Percentiles rank a stretch among this genome's conserved stretches.
Conservation (phyloP, 2,888 invertebrate genomes). For the Latrodectus hesperus region DNA sequence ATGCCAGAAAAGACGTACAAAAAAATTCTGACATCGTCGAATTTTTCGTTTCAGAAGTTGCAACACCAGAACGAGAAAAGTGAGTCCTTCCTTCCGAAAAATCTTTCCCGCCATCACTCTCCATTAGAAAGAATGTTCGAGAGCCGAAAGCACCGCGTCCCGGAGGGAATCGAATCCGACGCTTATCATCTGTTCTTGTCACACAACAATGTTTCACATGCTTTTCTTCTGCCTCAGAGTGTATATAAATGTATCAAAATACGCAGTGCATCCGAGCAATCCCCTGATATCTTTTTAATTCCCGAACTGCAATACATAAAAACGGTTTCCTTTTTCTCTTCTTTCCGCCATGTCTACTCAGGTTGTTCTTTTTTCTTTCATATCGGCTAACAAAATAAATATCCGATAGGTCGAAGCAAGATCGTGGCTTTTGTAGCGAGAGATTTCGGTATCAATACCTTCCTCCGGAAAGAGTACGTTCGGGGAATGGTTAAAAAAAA, state of each 20-base stretch:
- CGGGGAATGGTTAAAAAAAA: too few relatives aligned
- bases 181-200: conserved; percentile 41
- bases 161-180: conserved; percentile 18
- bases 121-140: conserved; percentile 31
- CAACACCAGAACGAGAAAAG: too few relatives aligned
- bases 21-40: too few relatives aligned
- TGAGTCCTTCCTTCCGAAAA: conserved; percentile 8
- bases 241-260: conserved; percentile 14
- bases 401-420: too few relatives aligned
- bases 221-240: conserved; percentile 9
- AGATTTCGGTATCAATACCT: too few relatives aligned
- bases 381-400: too few relatives aligned
- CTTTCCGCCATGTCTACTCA: neutral
- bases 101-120: conserved; percentile 3
- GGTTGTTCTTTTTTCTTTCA: neutral
- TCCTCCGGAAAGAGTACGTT: too few relatives aligned
- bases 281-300: conserved; percentile 56
- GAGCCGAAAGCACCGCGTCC: conserved; percentile 19
- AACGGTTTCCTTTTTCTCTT: neutral
- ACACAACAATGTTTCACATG: conserved; percentile 9
- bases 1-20: too few relatives aligned
- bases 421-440: too few relatives aligned
- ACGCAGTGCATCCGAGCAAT: conserved; percentile 27
- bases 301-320: conserved; percentile 12
- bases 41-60: too few relatives aligned